Evolutionary conservation across 2,797 vertebrate species (phyloP), one percentile per base, ranked within the genome.

Genomic region (Rhinogobio ventralis): DNA sequence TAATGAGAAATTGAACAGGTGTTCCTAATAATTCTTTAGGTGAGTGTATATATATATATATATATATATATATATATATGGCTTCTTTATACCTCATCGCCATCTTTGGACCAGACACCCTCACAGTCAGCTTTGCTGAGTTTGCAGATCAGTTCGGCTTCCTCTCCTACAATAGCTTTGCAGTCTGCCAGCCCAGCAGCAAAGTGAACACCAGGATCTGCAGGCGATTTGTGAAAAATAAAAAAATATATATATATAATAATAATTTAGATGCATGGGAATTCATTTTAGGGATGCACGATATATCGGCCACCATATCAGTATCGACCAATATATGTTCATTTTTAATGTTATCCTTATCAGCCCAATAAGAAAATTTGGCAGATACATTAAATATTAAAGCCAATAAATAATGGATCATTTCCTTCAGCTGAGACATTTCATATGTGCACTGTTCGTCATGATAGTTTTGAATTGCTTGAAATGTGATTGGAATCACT

Each of bases 21-120:
- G n/a, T n/a, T n/a, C n/a, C n/a, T n/a, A n/a, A n/a, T n/a, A n/a
- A n/a, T 30, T 30, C 30, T 30, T 30, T 30, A 30, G 30, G 30
- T 30, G 30, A 30, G 30, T 30, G 23, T 42, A 77, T 46, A 6
- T 23, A 49, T 19, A 36, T 25, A 15, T 36, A 33, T 25, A 67
- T 42, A 78, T 46, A 6, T 23, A 49, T 19, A 36, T 25, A 17
- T 36, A 23, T 17, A 67, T 5, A 45, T 30, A 10, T 69, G 68
- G 4, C 45, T 39, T 69, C 17, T 60, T 49, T 85, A 87, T 88
- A 98, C 98, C 96, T 98, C 94, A 0, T 91, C 86, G 53, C 97
- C 97, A 81, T 98, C 96, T 90, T 96, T 97, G 90, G 95, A 97
- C 97, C 97, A 98, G 83, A 88, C 69, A n/a, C 96, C 97, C 3